Evolutionary conservation across 1,140 invertebrate species (phyloP), one percentile per base, ranked within the genome.

Genomic region (Philotrypesis tridentata): DNA sequence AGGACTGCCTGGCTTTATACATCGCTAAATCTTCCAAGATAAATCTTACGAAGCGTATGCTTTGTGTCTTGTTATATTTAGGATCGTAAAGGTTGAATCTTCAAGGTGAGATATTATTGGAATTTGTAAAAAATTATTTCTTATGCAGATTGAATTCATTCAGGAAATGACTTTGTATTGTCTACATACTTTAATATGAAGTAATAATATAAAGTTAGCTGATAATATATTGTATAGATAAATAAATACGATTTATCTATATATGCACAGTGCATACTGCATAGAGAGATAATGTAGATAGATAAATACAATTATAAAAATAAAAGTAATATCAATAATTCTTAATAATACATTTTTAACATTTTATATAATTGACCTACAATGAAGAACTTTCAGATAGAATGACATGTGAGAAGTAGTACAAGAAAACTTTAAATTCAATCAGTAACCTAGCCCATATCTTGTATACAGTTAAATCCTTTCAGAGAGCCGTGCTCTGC

Each of bases 21-120:
- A 37, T 70, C 37, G 21, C 14, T 70, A 70, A 70, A 33, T 70
- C 33, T 70, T 70, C 37, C 31, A 21, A 70, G 68, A 70, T 70
- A 70, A 70, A 31, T n/a, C 11, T 43, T 72, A 37, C 9, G 3
- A 40, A 43, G 12, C 37, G 23, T 65, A 4, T 70, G 21, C 17
- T 55, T 55, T 72, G 23, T n/a, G 48, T 29, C 2, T 31, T 25
- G 61, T 29, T 27, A 70, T 23, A 37, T 37, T 70, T 33, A 31
- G 61, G 23, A 25, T 65, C 21, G 17, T 55, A 43, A 43, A 43
- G 40, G 40, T 43, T 43, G 1, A 14, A 43, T 43, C 48, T 55
- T 21, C 48, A n/a, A 55, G 48, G 48, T 55, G 21, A 55, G 21
- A n/a, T 55, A n/a, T 55, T 21, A 55, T n/a, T 21, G 17, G 21